Percentiles rank a stretch among this genome's conserved stretches.
These are phyloP conservation scores for Dioctria rufipes DNA, from an alignment of 2,888 invertebrate species.

Conservation along the genomic window DNA sequence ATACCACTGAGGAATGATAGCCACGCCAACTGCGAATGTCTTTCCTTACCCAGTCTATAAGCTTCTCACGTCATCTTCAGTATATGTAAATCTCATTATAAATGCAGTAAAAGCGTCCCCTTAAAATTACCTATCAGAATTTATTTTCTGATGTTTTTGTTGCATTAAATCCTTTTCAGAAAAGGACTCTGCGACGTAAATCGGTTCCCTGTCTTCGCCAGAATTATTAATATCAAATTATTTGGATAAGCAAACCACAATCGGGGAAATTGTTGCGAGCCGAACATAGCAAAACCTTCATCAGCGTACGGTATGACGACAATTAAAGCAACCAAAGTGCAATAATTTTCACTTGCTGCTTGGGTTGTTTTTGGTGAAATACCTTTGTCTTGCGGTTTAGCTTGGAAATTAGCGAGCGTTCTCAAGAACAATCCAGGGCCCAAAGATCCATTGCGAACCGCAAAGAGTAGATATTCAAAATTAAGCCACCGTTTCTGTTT, in stretches of 20 bases:
- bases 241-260: not conserved
- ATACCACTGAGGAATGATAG: too few species aligned
- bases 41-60: too few species aligned
- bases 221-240: slow-evolving; percentile 32
- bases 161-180: too few species aligned
- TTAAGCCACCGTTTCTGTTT: not conserved
- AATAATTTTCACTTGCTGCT: slow-evolving; percentile 46
- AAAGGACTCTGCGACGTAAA: not conserved
- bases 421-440: not conserved
- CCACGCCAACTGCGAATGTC: too few species aligned
- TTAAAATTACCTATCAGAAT: too few species aligned
- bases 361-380: not conserved
- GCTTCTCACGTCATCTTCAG: too few species aligned
- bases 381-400: slow-evolving; percentile 38
- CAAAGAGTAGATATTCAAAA: slow-evolving; percentile 26
- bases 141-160: too few species aligned
- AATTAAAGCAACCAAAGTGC: slow-evolving; percentile 44
- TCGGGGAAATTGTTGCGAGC: not conserved
- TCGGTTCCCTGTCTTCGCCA: not conserved
- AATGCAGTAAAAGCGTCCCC: too few species aligned
- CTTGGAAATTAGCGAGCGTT: not conserved
- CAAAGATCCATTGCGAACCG: slow-evolving; percentile 11
- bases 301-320: not conserved
- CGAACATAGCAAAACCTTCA: not conserved
- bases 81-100: too few species aligned